Evolutionary conservation across 2,113 vertebrate species (phyloP).

Genomic region (Otus sunia): DNA sequence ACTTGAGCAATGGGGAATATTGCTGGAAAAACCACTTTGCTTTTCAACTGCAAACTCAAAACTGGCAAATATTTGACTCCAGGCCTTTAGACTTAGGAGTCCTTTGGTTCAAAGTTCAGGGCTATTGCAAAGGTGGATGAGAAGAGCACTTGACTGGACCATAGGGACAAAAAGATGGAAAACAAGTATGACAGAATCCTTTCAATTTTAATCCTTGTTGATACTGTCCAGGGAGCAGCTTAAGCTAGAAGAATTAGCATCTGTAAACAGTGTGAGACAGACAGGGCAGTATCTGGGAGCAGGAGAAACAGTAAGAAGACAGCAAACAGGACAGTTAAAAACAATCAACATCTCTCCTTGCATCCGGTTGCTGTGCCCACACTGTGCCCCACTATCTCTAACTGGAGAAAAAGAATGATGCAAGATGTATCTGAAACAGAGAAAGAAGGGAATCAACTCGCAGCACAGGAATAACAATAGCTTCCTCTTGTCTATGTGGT

Average conservation of each 20-base stretch:
- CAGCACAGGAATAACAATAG: background rate
- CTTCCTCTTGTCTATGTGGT: background rate
- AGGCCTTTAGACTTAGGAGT: background rate
- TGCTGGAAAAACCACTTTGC: background rate
- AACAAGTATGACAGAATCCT: background rate
- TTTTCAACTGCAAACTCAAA: conserved; percentile 27
- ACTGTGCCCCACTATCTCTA: background rate
- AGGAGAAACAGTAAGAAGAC: background rate
- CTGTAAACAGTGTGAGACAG: background rate
- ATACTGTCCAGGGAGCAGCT: background rate
- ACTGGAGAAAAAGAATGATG: background rate
- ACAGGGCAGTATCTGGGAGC: background rate
- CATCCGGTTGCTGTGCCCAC: background rate
- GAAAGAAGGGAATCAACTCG: background rate
- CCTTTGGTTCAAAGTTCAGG: background rate
- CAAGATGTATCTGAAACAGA: background rate
- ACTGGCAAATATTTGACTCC: background rate
- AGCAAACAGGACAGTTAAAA: background rate
- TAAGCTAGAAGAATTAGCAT: background rate
- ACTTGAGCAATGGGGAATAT: background rate
- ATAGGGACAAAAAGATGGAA: background rate
- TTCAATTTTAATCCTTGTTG: conserved; percentile 6
- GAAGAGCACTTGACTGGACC: background rate
- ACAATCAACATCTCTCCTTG: background rate
- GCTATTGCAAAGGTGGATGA: background rate